phyloP scores from a whole-genome alignment of 1,140 invertebrate species.

The Asobara japonica region DNA sequence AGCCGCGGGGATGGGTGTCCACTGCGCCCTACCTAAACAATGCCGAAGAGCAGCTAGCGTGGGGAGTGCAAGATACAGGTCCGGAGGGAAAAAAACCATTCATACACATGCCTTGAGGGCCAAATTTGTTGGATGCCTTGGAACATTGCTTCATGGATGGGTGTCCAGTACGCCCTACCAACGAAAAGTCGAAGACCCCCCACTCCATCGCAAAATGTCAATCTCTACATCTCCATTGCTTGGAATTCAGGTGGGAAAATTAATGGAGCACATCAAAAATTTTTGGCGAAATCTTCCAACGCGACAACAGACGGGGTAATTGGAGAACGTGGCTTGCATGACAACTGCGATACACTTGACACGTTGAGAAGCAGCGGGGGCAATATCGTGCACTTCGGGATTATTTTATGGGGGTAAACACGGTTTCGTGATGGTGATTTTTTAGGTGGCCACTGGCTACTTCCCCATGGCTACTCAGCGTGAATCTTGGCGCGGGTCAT shows the following conservation, averaged over 20 bases:
- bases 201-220: no score
- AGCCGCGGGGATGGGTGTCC: no score
- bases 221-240: no score
- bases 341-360: slow-evolving; percentile 15
- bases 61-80: no score
- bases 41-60: no score
- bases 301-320: background rate
- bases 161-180: no score
- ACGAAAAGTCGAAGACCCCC: no score
- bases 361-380: slow-evolving; percentile 15
- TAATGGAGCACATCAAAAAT: background rate
- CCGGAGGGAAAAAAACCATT: no score
- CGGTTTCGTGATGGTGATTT: slow-evolving; percentile 10
- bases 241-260: background rate
- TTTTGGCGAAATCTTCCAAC: background rate
- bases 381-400: slow-evolving; percentile 20
- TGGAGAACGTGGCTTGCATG: slow-evolving; percentile 27
- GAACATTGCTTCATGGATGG: no score
- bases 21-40: no score
- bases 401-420: background rate
- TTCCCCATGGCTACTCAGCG: background rate
- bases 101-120: no score
- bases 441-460: background rate
- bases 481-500: slow-evolving; percentile 31
- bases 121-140: no score